Evolutionary conservation across 2,113 vertebrate genomes (phyloP), one percentile per base, ranked within the genome.

Genomic region (Genyomyrus donnyi): DNA sequence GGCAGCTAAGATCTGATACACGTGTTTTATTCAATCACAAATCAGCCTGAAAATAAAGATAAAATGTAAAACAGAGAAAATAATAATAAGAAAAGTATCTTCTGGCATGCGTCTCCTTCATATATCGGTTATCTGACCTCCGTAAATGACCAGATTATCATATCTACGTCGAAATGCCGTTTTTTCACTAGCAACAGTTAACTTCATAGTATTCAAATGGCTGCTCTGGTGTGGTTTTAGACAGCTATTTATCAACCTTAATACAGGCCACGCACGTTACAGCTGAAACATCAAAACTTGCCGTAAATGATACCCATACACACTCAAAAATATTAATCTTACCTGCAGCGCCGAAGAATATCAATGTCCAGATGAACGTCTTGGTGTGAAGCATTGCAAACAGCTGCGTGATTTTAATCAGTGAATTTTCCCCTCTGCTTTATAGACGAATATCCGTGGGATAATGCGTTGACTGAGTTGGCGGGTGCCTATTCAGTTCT

Each of bases 281-380:
- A 8, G 15, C 74, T 42, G 74, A n/a, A 49, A 46, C 48, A 48
- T 50, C 45, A 86, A 86, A 87, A 87, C 46, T 87, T 87, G 39
- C 17, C 45, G 77, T 19, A 50, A 56, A 62, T 19, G 15, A 31
- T 87, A 87, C 45, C 10, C 17, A 86, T 24, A 15, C 45, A 86
- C 49, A 21, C 46, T 83, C n/a, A 88, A 45, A 70, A 50, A 83
- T 85, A 48, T 35, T n/a, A 89, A 50, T 52, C 95, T 94, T 97
- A 98, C 98, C 98, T 98, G 97, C 94, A 50, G 95, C 95, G 96
- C 96, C 96, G 89, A 98, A 95, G 88, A 97, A 94, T 93, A 96
- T 95, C 95, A 97, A 95, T 93, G 96, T 96, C 95, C 97, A 95
- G 94, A 97, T 92, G 93, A 97, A 93, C 94, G 96, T 96, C 95